Evolutionary conservation across 2,797 vertebrate species (phyloP).

Genomic region (Esox lucius): DNA sequence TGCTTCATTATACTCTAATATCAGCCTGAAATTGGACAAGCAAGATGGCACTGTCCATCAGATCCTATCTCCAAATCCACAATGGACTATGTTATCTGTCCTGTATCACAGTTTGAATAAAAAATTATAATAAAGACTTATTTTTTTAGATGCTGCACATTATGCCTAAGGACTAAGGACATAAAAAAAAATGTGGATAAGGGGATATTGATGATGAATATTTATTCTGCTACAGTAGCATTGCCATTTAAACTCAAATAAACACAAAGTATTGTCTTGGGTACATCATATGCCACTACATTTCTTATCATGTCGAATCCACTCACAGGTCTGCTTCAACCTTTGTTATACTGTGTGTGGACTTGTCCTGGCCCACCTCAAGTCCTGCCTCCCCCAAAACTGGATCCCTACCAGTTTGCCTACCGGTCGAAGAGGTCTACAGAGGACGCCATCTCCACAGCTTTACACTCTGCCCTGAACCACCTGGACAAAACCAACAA

Average conservation of each 20-base stretch:
- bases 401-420: too few species aligned
- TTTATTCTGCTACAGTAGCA: not conserved
- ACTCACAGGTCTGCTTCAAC: too few species aligned
- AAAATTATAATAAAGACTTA: not conserved
- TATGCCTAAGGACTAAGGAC: not conserved
- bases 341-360: too few species aligned
- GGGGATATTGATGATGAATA: not conserved
- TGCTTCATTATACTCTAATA: conserved; percentile 27
- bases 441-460: too few species aligned
- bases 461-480: too few species aligned
- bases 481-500: too few species aligned
- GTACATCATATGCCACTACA: too few species aligned
- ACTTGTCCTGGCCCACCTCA: too few species aligned
- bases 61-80: not conserved
- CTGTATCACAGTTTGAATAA: not conserved
- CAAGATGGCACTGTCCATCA: not conserved
- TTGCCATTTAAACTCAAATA: not conserved
- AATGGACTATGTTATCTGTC: not conserved
- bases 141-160: not conserved
- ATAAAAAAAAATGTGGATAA: not conserved
- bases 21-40: conserved; percentile 28
- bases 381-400: too few species aligned
- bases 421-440: too few species aligned
- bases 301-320: too few species aligned
- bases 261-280: too few species aligned